phyloP scores from a whole-genome alignment of 2,797 vertebrate genomes.

The Falco naumanni region DNA sequence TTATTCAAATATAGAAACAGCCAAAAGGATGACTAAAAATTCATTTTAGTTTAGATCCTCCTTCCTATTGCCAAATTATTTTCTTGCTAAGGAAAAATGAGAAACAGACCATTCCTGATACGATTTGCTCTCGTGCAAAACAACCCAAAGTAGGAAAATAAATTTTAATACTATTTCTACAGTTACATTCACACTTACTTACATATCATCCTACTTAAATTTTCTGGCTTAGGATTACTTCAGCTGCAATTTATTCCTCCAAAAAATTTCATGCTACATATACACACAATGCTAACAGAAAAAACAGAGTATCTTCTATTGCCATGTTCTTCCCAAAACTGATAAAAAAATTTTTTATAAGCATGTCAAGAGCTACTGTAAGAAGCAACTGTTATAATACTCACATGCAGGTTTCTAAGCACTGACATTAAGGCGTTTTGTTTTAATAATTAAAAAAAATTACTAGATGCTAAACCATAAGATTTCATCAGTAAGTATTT shows the following conservation, averaged over 20 bases:
- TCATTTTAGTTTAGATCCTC: not conserved
- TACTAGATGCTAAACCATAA: not conserved
- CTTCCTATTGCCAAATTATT: not conserved
- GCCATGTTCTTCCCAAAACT: not conserved
- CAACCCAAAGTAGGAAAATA: not conserved
- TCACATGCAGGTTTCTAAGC: not conserved
- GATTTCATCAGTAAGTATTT: not conserved
- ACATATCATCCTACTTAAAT: not conserved
- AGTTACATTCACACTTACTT: not conserved
- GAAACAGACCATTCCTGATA: not conserved
- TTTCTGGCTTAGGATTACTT: not conserved
- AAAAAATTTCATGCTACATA: not conserved
- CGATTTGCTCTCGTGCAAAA: not conserved
- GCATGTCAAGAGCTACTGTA: not conserved
- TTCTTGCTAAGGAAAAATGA: not conserved
- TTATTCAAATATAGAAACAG: not conserved
- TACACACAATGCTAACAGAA: not conserved
- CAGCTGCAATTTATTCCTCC: not conserved
- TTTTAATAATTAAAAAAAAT: not conserved
- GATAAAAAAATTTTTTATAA: not conserved
- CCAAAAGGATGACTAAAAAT: not conserved
- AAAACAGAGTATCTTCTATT: not conserved
- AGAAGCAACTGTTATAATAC: not conserved
- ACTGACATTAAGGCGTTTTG: not conserved
- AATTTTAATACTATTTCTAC: not conserved